These are phyloP conservation scores for Orthonevra nobilis DNA, from an alignment of 2,888 invertebrate species.

Conservation along the genomic window DNA sequence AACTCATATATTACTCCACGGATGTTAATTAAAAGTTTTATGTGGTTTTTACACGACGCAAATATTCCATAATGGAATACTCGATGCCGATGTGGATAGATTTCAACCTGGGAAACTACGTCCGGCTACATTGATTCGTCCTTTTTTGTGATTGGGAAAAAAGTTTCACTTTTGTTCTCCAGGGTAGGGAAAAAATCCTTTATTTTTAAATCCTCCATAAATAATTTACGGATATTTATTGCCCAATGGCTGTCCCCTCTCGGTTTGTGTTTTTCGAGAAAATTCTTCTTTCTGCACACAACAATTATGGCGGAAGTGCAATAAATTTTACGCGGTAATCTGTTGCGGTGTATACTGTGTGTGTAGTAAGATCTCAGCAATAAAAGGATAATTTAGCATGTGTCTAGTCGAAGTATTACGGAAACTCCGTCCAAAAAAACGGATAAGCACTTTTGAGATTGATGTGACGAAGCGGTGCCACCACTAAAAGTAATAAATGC, in stretches of 20 bases:
- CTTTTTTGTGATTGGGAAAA: not conserved
- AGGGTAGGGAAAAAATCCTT: slow-evolving; percentile 5
- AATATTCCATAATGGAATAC: slow-evolving; percentile 5
- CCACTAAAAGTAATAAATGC: slow-evolving; percentile 42
- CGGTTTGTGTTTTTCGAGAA: slow-evolving; percentile 1
- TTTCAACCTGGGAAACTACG: slow-evolving; percentile 24
- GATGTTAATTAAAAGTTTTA: slow-evolving; percentile 69
- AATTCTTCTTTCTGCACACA: slow-evolving; percentile 21
- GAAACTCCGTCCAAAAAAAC: not conserved
- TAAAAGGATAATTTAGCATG: slow-evolving; percentile 26
- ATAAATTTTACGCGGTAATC: slow-evolving; percentile 52
- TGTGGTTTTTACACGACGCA: slow-evolving; percentile 21
- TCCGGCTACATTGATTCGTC: slow-evolving; percentile 3
- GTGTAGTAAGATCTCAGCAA: not conserved
- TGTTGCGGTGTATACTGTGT: slow-evolving; percentile 2
- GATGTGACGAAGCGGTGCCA: slow-evolving; percentile 25
- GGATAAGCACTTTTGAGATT: slow-evolving; percentile 17
- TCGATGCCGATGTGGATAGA: too few relatives aligned
- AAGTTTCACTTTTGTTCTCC: not conserved
- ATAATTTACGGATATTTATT: slow-evolving; percentile 64
- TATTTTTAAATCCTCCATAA: slow-evolving; percentile 21
- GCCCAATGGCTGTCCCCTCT: slow-evolving; percentile 27
- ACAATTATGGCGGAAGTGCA: slow-evolving; percentile 38
- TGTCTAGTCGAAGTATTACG: slow-evolving; percentile 17
- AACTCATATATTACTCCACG: not conserved